Evolutionary conservation across 2,797 vertebrate species (phyloP).

Genomic region (Otolemur crassicaudatus): DNA sequence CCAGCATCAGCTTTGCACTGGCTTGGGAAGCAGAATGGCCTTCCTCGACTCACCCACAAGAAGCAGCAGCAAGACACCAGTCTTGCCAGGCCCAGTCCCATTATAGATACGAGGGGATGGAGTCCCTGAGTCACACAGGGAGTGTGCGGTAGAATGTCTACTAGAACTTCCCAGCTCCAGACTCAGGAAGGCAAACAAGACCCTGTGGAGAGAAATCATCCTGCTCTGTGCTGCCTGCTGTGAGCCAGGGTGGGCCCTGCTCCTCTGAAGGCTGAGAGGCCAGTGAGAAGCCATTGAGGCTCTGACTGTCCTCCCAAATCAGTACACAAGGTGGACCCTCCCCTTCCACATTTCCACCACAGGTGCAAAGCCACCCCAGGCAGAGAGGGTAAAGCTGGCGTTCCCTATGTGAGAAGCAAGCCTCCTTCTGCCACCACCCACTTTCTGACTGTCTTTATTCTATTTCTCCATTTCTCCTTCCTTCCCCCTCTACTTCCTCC

Average conservation of each 20-base stretch:
- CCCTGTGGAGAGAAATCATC: background rate
- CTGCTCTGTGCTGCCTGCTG: background rate
- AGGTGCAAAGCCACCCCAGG: background rate
- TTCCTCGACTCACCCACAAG: background rate
- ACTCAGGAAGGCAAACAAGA: background rate
- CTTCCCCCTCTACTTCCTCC: background rate
- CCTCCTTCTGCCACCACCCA: background rate
- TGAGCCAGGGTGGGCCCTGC: background rate
- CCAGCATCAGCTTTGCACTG: background rate
- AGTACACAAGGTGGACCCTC: background rate
- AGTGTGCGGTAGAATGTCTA: background rate
- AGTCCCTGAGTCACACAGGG: background rate
- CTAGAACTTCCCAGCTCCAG: background rate
- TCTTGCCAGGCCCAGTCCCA: background rate
- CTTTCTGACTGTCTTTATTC: background rate
- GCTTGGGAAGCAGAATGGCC: background rate
- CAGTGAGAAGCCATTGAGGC: background rate
- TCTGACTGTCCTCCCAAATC: background rate
- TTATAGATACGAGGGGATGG: background rate
- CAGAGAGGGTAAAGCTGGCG: background rate
- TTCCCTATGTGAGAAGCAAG: background rate
- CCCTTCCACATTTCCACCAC: background rate
- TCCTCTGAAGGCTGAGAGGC: background rate
- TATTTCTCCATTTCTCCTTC: background rate
- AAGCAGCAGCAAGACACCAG: background rate